A percentile compares a stretch with the other conserved stretches of the same genome.
Evolutionary conservation across 2,888 invertebrate species (phyloP).

Genomic region (Platerodrilus igneus): DNA sequence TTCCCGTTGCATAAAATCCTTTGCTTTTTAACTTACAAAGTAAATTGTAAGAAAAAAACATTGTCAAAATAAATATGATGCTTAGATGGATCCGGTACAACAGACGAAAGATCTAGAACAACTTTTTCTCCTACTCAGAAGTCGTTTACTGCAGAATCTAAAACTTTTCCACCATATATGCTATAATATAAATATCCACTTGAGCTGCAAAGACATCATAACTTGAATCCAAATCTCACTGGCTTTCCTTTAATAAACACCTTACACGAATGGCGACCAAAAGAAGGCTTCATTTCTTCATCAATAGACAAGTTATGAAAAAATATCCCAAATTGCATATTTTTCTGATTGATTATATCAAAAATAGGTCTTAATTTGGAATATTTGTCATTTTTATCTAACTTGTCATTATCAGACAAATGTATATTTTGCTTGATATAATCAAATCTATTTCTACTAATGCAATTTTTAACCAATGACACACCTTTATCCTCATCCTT

Average conservation of each 20-base stretch:
- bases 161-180: slow-evolving; percentile 29
- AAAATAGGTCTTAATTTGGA: slow-evolving; percentile 30
- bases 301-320: slow-evolving; percentile 30
- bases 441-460: slow-evolving; percentile 22
- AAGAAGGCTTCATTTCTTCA: slow-evolving; percentile 29
- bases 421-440: slow-evolving; percentile 28
- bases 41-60: slow-evolving; percentile 9
- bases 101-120: slow-evolving; percentile 24
- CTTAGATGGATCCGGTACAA: slow-evolving; percentile 3
- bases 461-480: slow-evolving; percentile 18
- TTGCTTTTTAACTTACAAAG: no score
- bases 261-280: slow-evolving; percentile 32
- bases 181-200: slow-evolving; percentile 29
- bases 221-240: slow-evolving; percentile 32
- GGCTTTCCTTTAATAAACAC: slow-evolving; percentile 35
- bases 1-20: no score
- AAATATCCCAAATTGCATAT: slow-evolving; percentile 30
- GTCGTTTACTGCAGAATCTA: slow-evolving; percentile 12
- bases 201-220: slow-evolving; percentile 29
- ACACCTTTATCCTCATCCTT: slow-evolving; percentile 17
- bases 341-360: slow-evolving; percentile 27
- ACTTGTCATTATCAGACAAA: slow-evolving; percentile 23
- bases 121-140: slow-evolving; percentile 24
- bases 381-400: slow-evolving; percentile 32
- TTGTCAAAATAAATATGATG: neutral